Evolutionary conservation across 2,113 vertebrate genomes (phyloP), one percentile per base, ranked within the genome.

Genomic region (Hippocampus abdominalis): DNA sequence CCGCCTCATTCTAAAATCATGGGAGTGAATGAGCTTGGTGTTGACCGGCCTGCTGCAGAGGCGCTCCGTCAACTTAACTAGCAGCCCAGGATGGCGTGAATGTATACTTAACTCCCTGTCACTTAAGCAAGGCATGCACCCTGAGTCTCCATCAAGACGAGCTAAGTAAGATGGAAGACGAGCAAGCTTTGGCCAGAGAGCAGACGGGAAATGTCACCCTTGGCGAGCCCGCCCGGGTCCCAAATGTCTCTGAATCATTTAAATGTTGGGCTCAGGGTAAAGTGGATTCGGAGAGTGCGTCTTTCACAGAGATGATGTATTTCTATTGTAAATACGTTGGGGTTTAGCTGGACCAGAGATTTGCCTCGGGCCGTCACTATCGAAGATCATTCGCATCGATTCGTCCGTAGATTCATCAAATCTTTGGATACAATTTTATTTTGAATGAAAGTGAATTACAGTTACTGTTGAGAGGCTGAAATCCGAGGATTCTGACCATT

Each of bases 91-190:
- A 79, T 84, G 87, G 87, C 91, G 88, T 87, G 89, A 91, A 91
- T 83, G 86, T 91, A 91, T 92, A 91, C 89, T 92, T 91, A 90
- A 91, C 88, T 91, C 88, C 86, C 86, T 89, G 90, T 91, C 90
- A 90, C 89, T 93, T 91, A 91, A 60, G 86, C 73, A 71, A 88
- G 78, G 88, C 89, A 79, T 89, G 87, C 81, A 85, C 86, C 84
- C 85, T 88, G 85, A 89, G 87, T 82, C 89, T 90, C 89, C 81
- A 91, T 87, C 85, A 89, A 85, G 88, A 86, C 72, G 46, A 75
- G 81, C 87, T 91, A 92, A 91, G 89, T 91, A 91, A 91, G 90
- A 92, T 90, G 87, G 90, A 91, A 89, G 88, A 90, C 88, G 66
- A 82, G 82, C 74, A 66, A 83, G 84, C 87, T 88, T 81, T 84